Percentiles rank a stretch among this genome's conserved stretches.
Conservation (phyloP, 1,140 invertebrate species). For the Adoxophyes honmai region DNA sequence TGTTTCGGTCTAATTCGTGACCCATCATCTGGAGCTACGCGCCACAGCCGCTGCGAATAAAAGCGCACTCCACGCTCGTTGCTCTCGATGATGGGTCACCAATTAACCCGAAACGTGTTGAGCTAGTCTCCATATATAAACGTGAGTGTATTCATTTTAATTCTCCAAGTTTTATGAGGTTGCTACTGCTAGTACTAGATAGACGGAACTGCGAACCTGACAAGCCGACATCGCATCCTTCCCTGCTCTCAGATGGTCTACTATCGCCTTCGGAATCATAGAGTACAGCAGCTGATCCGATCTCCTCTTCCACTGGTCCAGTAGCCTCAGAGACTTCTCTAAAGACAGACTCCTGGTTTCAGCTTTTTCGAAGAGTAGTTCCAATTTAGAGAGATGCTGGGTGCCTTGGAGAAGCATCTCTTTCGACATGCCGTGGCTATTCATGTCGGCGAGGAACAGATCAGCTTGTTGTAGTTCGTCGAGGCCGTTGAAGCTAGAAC, state of each 20-base stretch:
- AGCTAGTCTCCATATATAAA: no score
- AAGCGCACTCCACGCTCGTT: no score
- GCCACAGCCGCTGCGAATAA: no score
- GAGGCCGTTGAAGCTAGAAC: constrained; percentile 87
- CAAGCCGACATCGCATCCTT: constrained; percentile 86
- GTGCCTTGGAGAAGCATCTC: constrained; percentile 91
- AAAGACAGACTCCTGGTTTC: constrained; percentile 86
- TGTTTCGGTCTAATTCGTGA: no score
- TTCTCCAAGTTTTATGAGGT: no score
- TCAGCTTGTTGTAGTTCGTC: constrained; percentile 88
- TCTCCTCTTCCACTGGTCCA: constrained; percentile 90
- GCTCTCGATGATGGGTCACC: no score
- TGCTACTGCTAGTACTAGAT: no score
- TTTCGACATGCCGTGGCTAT: constrained; percentile 89
- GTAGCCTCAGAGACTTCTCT: constrained; percentile 83
- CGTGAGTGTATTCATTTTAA: no score
- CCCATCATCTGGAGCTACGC: no score
- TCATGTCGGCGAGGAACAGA: constrained; percentile 90
- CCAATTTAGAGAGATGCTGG: constrained; percentile 91
- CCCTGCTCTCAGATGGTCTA: constrained; percentile 79
- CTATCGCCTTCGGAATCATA: constrained; percentile 88
- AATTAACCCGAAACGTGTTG: no score
- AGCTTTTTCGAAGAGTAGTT: constrained; percentile 89
- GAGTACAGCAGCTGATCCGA: constrained; percentile 94
- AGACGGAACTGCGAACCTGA: constrained; percentile 67